Evolutionary conservation across 2,797 vertebrate genomes (phyloP).

Genomic region (Enteromius treurensis): DNA sequence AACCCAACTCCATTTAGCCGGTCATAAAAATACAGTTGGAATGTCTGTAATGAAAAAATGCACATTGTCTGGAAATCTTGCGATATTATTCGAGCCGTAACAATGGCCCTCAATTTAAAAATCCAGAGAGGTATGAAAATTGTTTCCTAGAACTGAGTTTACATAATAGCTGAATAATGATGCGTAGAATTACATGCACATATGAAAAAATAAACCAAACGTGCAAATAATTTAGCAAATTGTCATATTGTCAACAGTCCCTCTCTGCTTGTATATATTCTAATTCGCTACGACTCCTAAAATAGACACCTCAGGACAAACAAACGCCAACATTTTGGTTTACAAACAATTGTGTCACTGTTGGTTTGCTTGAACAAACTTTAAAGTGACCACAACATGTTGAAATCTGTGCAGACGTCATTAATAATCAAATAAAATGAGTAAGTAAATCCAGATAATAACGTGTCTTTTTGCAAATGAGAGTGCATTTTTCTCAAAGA

Average conservation of each 20-base stretch:
- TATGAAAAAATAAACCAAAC: conserved; percentile 31
- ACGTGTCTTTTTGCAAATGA: background rate
- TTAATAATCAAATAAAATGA: background rate
- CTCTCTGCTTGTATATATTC: conserved; percentile 26
- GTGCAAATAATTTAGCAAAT: conserved; percentile 28
- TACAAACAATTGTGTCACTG: conserved; percentile 35
- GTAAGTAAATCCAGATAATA: background rate
- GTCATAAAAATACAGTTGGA: conserved; percentile 52
- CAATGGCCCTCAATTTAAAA: conserved; percentile 11
- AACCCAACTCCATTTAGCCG: conserved; percentile 43
- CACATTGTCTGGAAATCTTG: conserved; percentile 41
- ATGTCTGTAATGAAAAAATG: conserved; percentile 39
- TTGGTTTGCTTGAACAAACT: conserved; percentile 15
- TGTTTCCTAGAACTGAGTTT: conserved; percentile 43
- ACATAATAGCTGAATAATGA: conserved; percentile 28
- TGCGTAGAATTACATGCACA: background rate
- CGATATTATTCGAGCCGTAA: conserved; percentile 36
- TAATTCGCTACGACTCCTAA: background rate
- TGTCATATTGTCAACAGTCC: background rate
- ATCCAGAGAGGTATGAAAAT: conserved; percentile 25
- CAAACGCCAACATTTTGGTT: conserved; percentile 9
- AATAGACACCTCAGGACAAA: conserved; percentile 25
- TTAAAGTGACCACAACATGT: conserved; percentile 4
- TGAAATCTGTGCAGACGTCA: background rate
- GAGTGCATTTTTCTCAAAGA: background rate